Base-by-base conservation (phyloP, 2,113 vertebrate species). In the Neoarius graeffei region DNA sequence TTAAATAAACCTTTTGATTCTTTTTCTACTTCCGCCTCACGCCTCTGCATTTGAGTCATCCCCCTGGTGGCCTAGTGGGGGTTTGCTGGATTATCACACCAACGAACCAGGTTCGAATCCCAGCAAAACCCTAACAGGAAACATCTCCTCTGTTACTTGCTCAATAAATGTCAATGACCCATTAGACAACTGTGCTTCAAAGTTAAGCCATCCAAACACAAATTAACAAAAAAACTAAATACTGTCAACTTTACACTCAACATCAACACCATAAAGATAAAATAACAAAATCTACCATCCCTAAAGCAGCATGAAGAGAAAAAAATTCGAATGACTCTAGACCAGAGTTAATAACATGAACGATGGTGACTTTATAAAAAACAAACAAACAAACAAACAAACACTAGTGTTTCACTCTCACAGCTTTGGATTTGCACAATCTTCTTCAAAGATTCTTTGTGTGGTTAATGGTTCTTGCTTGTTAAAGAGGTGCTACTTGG, bases 241-340 rank as follows among this genome's bases (percentile, higher is more conserved):
- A 86, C 60, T 25, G 35, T 10, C 79, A 83, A 67, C 59, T 77
- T 89, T 80, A 86, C 85, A 84, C 42, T 71, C 73, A 71, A 25
- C 50, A 23, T n/a, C 52, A 71, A 14, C 5, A 73, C 30, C 59
- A 86, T n/a, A 25, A 71, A 81, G 27, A 67, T 52, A 48, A 48
- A 62, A 83, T 30, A 64, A 83, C 52, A 66, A 79, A 60, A 67
- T 3, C 14, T 25, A n/a, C 56, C 5, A 14, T 13, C 50, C 10
- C 52, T 48, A 83, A 74, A 59, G 71, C 6, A 62, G 13, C 56
- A 85, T 66, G 54, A 62, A 56, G 59, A 64, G 30, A 25, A 62
- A 42, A 17, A 20, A 13, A 19, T 11, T 35, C 13, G 7, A 85
- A 83, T 64, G 48, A 76, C 9, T 13, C 74, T 25, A 23, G 42